A percentile compares a stretch with the other conserved stretches of the same genome.
Conservation (phyloP, 1,140 invertebrate genomes). For the Anthonomus grandis region DNA sequence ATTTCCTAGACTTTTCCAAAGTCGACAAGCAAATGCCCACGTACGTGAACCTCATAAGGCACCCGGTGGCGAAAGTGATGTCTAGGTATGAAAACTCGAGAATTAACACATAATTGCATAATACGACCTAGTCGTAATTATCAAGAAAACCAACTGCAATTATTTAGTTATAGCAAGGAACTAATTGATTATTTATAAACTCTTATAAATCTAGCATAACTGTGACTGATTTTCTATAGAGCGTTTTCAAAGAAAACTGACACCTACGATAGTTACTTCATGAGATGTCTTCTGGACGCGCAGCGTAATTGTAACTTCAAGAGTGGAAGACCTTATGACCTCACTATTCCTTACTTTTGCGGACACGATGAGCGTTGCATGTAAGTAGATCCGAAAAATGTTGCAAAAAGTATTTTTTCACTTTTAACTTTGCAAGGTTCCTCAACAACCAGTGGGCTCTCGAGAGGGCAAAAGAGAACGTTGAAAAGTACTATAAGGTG, state of each 20-base stretch:
- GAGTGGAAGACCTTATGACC: constrained; percentile 36
- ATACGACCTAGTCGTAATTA: no score
- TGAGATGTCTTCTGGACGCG: not conserved
- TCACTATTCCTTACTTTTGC: constrained; percentile 63
- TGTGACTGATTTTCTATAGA: constrained; percentile 13
- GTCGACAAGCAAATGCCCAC: constrained; percentile 59
- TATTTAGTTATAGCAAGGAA: no score
- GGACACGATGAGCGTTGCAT: constrained; percentile 60
- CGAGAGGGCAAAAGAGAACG: constrained; percentile 60
- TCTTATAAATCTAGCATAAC: no score
- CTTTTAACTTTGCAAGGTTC: no score
- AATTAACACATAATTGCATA: no score
- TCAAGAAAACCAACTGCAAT: no score
- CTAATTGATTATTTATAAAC: no score
- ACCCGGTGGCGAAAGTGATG: constrained; percentile 55
- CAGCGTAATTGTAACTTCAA: constrained; percentile 15
- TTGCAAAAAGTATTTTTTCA: no score
- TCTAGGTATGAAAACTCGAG: constrained; percentile 47
- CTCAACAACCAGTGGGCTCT: constrained; percentile 62
- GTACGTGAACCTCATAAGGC: constrained; percentile 64
- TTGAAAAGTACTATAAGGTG: constrained; percentile 62
- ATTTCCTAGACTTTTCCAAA: constrained; percentile 64
- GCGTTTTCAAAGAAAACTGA: constrained; percentile 9
- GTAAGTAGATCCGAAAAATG: no score
- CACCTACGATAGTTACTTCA: constrained; percentile 5